phyloP scores from a whole-genome alignment of 2,113 vertebrate species.

The Vulpes vulpes region DNA sequence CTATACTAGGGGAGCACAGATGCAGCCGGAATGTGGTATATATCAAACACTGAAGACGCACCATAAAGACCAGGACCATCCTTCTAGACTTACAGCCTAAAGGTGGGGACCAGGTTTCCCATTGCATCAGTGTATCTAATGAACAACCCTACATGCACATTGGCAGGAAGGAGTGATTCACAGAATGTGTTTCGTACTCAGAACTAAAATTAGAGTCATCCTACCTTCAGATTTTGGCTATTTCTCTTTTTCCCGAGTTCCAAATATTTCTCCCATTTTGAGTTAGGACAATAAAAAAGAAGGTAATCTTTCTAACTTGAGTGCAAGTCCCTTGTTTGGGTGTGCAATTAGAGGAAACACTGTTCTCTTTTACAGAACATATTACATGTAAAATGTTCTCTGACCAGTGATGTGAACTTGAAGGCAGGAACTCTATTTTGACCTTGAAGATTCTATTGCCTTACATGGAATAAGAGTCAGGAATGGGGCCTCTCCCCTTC shows the following conservation, averaged over 20 bases:
- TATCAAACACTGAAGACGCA: background rate
- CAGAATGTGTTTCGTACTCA: background rate
- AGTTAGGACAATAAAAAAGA: background rate
- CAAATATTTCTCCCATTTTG: background rate
- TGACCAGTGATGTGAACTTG: background rate
- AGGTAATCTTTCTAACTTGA: background rate
- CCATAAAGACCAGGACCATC: background rate
- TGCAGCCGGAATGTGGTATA: no score
- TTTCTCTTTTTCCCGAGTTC: background rate
- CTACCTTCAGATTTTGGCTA: background rate
- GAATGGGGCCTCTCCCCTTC: background rate
- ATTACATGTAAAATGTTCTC: background rate
- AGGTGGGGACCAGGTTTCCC: background rate
- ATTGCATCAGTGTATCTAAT: background rate
- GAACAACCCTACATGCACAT: rapidly evolving
- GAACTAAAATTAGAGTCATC: background rate
- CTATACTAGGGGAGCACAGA: background rate
- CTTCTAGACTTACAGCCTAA: background rate
- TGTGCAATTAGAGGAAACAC: background rate
- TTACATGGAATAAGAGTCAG: background rate
- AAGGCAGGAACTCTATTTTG: background rate
- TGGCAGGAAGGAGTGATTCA: background rate
- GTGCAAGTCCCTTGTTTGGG: background rate
- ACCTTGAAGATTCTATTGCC: background rate
- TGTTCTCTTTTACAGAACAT: background rate